Percentiles rank a stretch among this genome's conserved stretches.
Evolutionary conservation across 2,888 invertebrate genomes (phyloP).

Genomic region (Spatulosminthurus flaviceps): DNA sequence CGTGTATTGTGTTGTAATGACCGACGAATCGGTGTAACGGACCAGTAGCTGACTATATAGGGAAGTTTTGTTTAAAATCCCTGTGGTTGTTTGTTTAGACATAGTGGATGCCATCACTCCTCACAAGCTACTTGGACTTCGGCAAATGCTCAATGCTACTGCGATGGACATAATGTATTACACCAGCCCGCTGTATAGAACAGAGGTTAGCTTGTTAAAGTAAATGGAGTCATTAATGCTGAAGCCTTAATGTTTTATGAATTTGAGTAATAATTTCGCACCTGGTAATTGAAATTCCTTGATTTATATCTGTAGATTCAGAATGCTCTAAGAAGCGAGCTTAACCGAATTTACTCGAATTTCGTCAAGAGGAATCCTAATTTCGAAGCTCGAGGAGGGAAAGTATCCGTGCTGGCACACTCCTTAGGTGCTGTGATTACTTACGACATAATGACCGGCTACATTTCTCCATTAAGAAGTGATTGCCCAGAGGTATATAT

Average conservation of each 20-base stretch:
- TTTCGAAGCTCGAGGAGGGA: conserved; percentile 71
- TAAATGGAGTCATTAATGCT: not conserved
- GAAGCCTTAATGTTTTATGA: too few species aligned
- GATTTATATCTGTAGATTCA: conserved; percentile 65
- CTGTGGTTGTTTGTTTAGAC: conserved; percentile 66
- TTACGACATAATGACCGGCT: conserved; percentile 75
- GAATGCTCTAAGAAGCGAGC: conserved; percentile 72
- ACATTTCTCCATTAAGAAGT: conserved; percentile 44
- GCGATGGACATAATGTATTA: conserved; percentile 80
- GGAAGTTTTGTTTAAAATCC: too few species aligned
- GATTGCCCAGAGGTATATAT: conserved; percentile 41
- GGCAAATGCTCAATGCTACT: conserved; percentile 74
- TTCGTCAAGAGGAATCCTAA: conserved; percentile 75
- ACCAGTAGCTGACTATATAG: not conserved
- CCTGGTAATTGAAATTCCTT: too few species aligned
- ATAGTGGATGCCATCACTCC: conserved; percentile 76
- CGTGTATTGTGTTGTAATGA: too few species aligned
- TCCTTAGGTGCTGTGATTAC: conserved; percentile 76
- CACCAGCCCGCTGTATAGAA: conserved; percentile 75
- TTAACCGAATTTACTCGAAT: conserved; percentile 73
- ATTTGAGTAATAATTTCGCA: too few species aligned
- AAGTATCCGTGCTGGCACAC: conserved; percentile 75
- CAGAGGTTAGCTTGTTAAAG: conserved; percentile 69
- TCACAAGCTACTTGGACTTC: conserved; percentile 72
- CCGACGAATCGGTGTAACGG: too few species aligned